Conservation (phyloP, 2,797 vertebrate genomes). For the Cynodonichthys magdalenae region DNA sequence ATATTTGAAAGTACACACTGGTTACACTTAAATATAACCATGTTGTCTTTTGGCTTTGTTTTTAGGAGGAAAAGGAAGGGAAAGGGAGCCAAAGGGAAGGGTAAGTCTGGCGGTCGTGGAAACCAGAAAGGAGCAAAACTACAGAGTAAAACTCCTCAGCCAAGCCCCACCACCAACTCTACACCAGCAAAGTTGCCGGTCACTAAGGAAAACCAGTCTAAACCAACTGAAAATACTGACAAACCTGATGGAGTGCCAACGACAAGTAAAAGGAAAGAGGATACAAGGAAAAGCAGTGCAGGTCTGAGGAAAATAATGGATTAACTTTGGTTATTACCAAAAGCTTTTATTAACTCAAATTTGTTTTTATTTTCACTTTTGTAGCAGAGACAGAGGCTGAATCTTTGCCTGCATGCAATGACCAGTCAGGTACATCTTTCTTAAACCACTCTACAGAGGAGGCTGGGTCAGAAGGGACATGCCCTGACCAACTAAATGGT, state of each 20-base stretch:
- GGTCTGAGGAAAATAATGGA: slow-evolving; percentile 48
- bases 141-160: slow-evolving; percentile 63
- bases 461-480: slow-evolving; percentile 21
- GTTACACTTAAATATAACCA: too few relatives aligned
- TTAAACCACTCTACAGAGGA: slow-evolving; percentile 64
- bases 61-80: slow-evolving; percentile 82
- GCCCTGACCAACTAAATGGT: slow-evolving; percentile 56
- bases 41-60: slow-evolving; percentile 46
- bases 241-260: slow-evolving; percentile 34
- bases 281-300: slow-evolving; percentile 38
- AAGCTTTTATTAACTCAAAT: background rate
- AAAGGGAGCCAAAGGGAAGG: slow-evolving; percentile 78
- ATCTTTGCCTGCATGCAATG: slow-evolving; percentile 49
- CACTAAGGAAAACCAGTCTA: slow-evolving; percentile 43
- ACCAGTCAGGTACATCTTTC: slow-evolving; percentile 53
- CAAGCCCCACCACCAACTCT: slow-evolving; percentile 35
- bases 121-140: slow-evolving; percentile 68
- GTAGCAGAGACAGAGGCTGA: slow-evolving; percentile 56
- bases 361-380: slow-evolving; percentile 13
- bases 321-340: background rate
- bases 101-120: slow-evolving; percentile 68
- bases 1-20: too few relatives aligned
- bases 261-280: slow-evolving; percentile 31
- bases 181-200: slow-evolving; percentile 35
- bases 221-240: slow-evolving; percentile 28